phyloP scores from a whole-genome alignment of 2,888 invertebrate species.

The Drosophila birchii region DNA sequence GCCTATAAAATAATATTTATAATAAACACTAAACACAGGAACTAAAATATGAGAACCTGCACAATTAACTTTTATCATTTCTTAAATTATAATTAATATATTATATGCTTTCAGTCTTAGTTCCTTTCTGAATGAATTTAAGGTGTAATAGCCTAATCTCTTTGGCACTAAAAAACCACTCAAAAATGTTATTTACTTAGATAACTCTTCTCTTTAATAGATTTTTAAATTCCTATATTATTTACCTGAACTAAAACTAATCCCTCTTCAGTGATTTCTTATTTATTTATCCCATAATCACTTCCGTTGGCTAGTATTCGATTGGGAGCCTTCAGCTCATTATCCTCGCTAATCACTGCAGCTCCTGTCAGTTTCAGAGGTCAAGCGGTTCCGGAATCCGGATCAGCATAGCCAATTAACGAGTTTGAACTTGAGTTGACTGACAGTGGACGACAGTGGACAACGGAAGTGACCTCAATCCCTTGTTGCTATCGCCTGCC shows the following conservation, averaged over 20 bases:
- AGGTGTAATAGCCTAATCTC: no score
- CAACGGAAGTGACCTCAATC: constrained; percentile 35
- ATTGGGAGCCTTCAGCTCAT: constrained; percentile 26
- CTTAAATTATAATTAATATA: not conserved
- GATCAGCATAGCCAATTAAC: constrained; percentile 37
- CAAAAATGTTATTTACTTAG: not conserved
- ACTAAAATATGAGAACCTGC: not conserved
- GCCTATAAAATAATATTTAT: no score
- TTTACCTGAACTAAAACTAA: not conserved
- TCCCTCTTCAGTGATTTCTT: not conserved
- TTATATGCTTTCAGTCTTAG: not conserved
- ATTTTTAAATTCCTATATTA: not conserved
- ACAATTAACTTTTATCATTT: not conserved
- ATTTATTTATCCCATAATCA: constrained; percentile 18
- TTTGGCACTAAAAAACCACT: not conserved
- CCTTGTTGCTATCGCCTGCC: constrained; percentile 15
- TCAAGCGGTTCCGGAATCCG: constrained; percentile 4
- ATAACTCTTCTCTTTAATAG: not conserved
- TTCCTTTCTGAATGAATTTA: not conserved
- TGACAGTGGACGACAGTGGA: constrained; percentile 2
- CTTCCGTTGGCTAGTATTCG: constrained; percentile 23
- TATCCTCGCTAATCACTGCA: constrained; percentile 25
- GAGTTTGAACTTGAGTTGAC: constrained; percentile 41
- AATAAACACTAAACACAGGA: no score
- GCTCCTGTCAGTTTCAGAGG: constrained; percentile 37